These are phyloP conservation scores for Thumatha senex DNA, from an alignment of 2,888 invertebrate genomes.

Conservation along the genomic window DNA sequence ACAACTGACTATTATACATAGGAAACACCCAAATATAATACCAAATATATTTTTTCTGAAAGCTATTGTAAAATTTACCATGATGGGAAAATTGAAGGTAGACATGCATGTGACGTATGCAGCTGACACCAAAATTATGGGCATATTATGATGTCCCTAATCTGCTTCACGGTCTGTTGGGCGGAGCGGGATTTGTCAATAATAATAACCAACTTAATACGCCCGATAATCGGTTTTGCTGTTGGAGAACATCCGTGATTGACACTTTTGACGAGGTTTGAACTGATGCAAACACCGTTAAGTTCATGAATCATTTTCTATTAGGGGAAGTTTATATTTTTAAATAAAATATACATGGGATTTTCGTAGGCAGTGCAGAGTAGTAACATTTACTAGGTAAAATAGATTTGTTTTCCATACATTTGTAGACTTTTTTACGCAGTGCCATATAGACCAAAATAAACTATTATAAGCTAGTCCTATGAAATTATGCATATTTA, in stretches of 20 bases:
- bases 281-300: conserved; percentile 60
- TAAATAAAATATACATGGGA: conserved; percentile 34
- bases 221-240: conserved; percentile 81
- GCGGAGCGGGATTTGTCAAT: conserved; percentile 71
- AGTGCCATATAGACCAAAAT: too few species aligned
- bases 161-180: conserved; percentile 77
- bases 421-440: too few species aligned
- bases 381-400: conserved; percentile 27
- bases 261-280: conserved; percentile 78
- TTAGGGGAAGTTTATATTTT: conserved; percentile 44
- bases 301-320: conserved; percentile 52
- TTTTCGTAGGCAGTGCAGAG: conserved; percentile 30
- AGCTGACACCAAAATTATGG: conserved; percentile 80
- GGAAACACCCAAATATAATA: too few species aligned
- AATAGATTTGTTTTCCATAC: too few species aligned
- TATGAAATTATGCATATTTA: too few species aligned
- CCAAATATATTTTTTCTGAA: not conserved
- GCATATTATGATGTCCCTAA: conserved; percentile 81
- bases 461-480: too few species aligned
- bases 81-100: conserved; percentile 49
- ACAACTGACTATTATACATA: too few species aligned
- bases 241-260: conserved; percentile 80
- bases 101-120: conserved; percentile 69
- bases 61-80: conserved; percentile 41
- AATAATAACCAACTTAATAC: conserved; percentile 82